Percentiles rank a stretch among this genome's conserved stretches.
These are phyloP conservation scores for Oryzaephilus surinamensis DNA, from an alignment of 1,140 invertebrate genomes.

Conservation along the genomic window DNA sequence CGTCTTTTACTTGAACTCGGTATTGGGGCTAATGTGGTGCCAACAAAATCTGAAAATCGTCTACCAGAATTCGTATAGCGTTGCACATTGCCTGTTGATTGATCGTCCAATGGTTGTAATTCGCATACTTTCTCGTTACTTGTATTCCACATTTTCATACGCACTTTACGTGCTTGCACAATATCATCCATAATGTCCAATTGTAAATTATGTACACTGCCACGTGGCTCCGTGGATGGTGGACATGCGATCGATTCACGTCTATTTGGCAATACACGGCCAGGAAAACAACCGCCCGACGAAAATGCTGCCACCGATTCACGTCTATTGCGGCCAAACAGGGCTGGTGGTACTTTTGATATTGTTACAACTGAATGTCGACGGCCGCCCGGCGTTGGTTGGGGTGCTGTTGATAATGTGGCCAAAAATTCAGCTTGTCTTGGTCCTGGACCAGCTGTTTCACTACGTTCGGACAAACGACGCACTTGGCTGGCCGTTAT, in stretches of 20 bases:
- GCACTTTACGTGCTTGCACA: constrained; percentile 66
- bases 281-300: constrained; percentile 30
- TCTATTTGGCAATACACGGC: constrained; percentile 34
- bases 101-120: constrained; percentile 61
- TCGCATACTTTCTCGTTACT: constrained; percentile 69
- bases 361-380: constrained; percentile 77
- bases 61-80: constrained; percentile 44
- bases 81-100: constrained; percentile 41
- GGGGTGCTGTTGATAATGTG: constrained; percentile 58
- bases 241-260: constrained; percentile 45
- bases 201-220: constrained; percentile 69
- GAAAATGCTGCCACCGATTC: constrained; percentile 71
- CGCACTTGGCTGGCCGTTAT: constrained; percentile 76
- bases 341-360: constrained; percentile 58
- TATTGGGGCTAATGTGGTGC: constrained; percentile 42
- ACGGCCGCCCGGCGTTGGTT: constrained; percentile 58
- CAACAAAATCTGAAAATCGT: constrained; percentile 61
- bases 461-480: constrained; percentile 63
- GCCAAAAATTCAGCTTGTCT: constrained; percentile 68
- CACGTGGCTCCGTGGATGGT: constrained; percentile 53
- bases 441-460: constrained; percentile 55
- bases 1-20: constrained; percentile 43
- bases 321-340: constrained; percentile 63
- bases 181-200: constrained; percentile 82
- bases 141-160: constrained; percentile 72